Percentiles rank a stretch among this genome's conserved stretches.
Conservation (phyloP, 2,888 invertebrate species). For the Scaptomyza cyrtandrae region DNA sequence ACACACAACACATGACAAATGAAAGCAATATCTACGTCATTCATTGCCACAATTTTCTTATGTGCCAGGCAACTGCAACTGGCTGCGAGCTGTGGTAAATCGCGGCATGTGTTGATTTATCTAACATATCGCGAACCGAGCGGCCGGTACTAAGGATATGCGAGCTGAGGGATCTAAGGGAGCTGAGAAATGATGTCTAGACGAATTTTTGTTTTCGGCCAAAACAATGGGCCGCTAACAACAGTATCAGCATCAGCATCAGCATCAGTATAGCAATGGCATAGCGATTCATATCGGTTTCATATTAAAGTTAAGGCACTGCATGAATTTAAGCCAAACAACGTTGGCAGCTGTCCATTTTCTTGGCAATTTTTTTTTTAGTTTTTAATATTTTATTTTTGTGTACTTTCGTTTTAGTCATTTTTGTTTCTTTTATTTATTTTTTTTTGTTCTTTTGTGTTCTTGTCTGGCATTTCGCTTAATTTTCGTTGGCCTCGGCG, state of each 20-base stretch:
- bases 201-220: slow-evolving; percentile 59
- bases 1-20: slow-evolving; percentile 34
- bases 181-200: slow-evolving; percentile 72
- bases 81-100: slow-evolving; percentile 49
- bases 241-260: slow-evolving; percentile 4
- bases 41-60: slow-evolving; percentile 27
- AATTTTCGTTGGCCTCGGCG: slow-evolving; percentile 52
- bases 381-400: slow-evolving; percentile 7
- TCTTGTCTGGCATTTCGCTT: slow-evolving; percentile 37
- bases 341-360: slow-evolving; percentile 32
- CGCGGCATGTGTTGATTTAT: slow-evolving; percentile 64
- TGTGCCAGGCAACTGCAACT: slow-evolving; percentile 5
- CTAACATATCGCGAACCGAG: slow-evolving; percentile 41
- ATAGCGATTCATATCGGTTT: slow-evolving; percentile 17
- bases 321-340: slow-evolving; percentile 12
- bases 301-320: slow-evolving; percentile 29
- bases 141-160: slow-evolving; percentile 34
- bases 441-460: not conserved
- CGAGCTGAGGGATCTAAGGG: not conserved
- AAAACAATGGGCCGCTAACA: slow-evolving; percentile 38
- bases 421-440: too few species aligned
- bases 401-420: not conserved
- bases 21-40: slow-evolving; percentile 41
- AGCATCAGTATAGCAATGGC: not conserved
- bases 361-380: slow-evolving; percentile 14